Base-by-base conservation (phyloP, 2,888 invertebrate genomes). In the Cataglyphis livida region DNA sequence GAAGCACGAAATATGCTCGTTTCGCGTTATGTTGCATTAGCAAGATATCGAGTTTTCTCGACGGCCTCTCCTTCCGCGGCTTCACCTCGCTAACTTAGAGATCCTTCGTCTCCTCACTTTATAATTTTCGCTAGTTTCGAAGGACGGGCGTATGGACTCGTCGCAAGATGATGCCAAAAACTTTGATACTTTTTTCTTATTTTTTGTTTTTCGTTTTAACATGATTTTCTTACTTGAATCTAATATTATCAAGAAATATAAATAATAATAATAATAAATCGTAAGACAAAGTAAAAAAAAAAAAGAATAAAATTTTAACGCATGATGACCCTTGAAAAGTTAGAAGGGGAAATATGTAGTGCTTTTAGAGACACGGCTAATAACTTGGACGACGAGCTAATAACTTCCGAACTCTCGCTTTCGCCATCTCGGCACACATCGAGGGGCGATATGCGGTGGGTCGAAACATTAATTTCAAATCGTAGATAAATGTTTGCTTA, bases 21-120 rank as follows among this genome's bases (percentile, higher is more conserved):
- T 44, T 90, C 91, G 91, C 91, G 91, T 93, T 92, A 92, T 90
- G 90, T 93, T 92, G 92, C 91, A 93, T 93, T 92, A 91, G 91
- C 91, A 87, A 90, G 89, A 89, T 91, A 92, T 91, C 90, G 89
- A 91, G 89, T 87, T 87, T 91, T 88, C 87, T 82, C 57, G 48
- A 83, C 85, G 88, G 88, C 90, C 82, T 79, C 64, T 73, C 79
- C 74, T 68, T 62, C 51, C 74, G 65, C 86, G 85, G 25, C 25
- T 25, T 25, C 25, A 25, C 82, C 86, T 83, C 84, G 84, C 81
- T 78, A 86, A 48, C 81, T 71, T 71, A 57, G n/a, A 57, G n/a
- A 64, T 64, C 44, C 48, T 59, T 41, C 61, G 48, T 38, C 15
- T 54, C 38, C 15, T 66, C 15, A 15, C 59, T n/a, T 21, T 21